These are phyloP conservation scores for Brachynemurus nebulosus DNA, from an alignment of 2,888 invertebrate species.

Conservation along the genomic window DNA sequence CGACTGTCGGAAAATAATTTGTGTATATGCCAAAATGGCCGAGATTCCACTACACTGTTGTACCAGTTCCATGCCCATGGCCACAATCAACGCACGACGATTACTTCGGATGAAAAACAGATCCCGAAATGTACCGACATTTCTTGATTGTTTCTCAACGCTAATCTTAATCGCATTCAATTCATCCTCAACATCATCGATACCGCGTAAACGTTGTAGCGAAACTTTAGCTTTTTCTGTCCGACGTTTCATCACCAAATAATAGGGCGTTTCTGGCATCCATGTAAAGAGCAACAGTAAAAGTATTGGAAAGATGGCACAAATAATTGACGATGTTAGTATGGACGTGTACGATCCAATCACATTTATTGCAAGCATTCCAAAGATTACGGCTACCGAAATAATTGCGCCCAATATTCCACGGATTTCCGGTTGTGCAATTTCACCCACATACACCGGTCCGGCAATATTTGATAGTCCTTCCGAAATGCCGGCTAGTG, in stretches of 20 bases:
- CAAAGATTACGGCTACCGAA: slow-evolving; percentile 11
- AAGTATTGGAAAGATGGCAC: slow-evolving; percentile 15
- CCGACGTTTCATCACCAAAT: slow-evolving; percentile 11
- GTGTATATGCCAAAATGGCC: slow-evolving; percentile 9
- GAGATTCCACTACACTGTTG: slow-evolving; percentile 7
- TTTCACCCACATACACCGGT: slow-evolving; percentile 18
- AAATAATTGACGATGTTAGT: slow-evolving; percentile 11
- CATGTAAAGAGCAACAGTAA: slow-evolving; percentile 14
- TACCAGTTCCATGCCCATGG: slow-evolving; percentile 5
- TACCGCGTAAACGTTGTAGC: slow-evolving; percentile 6
- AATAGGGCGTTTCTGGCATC: slow-evolving; percentile 18
- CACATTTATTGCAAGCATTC: slow-evolving; percentile 11
- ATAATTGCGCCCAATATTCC: slow-evolving; percentile 15
- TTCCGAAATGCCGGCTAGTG: slow-evolving; percentile 17
- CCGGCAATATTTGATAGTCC: slow-evolving; percentile 15
- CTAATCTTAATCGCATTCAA: neutral
- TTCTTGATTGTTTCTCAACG: slow-evolving; percentile 6
- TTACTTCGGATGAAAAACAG: slow-evolving; percentile 9
- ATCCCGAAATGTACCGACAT: slow-evolving; percentile 8
- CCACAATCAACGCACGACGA: slow-evolving; percentile 8
- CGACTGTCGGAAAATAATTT: slow-evolving; percentile 19
- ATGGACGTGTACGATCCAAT: slow-evolving; percentile 16
- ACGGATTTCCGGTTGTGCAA: slow-evolving; percentile 16
- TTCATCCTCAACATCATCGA: slow-evolving; percentile 6
- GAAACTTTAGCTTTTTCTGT: neutral